These are phyloP conservation scores for Zalophus californianus DNA, from an alignment of 2,797 vertebrate species.

Conservation along the genomic window DNA sequence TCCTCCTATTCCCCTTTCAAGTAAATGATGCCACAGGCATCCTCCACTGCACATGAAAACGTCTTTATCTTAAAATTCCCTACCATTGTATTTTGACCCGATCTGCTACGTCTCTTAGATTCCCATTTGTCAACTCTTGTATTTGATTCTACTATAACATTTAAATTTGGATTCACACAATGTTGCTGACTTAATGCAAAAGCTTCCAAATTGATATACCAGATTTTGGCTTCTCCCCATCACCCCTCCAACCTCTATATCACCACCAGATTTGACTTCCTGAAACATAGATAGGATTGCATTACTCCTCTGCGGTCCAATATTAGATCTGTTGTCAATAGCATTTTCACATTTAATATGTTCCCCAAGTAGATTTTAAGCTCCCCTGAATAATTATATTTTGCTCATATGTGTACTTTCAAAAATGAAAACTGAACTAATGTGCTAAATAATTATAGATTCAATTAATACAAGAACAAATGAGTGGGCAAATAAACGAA, in stretches of 20 bases:
- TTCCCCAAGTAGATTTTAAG: constrained; percentile 19
- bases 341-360: constrained; percentile 28
- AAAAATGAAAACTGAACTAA: not conserved
- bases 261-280: not conserved
- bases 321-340: not conserved
- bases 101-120: not conserved
- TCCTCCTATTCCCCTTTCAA: not conserved
- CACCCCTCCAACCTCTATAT: not conserved
- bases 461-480: constrained; percentile 35
- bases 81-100: not conserved
- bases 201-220: not conserved
- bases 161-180: not conserved
- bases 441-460: not conserved
- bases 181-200: not conserved
- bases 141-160: not conserved
- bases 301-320: not conserved
- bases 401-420: not conserved
- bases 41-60: not conserved
- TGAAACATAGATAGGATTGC: not conserved
- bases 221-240: constrained; percentile 11
- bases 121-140: not conserved
- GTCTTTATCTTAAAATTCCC: not conserved
- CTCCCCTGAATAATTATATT: not conserved
- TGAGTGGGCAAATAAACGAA: not conserved
- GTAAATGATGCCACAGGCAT: not conserved